Conservation (phyloP, 2,113 vertebrate species). For the Callaeas wilsoni region DNA sequence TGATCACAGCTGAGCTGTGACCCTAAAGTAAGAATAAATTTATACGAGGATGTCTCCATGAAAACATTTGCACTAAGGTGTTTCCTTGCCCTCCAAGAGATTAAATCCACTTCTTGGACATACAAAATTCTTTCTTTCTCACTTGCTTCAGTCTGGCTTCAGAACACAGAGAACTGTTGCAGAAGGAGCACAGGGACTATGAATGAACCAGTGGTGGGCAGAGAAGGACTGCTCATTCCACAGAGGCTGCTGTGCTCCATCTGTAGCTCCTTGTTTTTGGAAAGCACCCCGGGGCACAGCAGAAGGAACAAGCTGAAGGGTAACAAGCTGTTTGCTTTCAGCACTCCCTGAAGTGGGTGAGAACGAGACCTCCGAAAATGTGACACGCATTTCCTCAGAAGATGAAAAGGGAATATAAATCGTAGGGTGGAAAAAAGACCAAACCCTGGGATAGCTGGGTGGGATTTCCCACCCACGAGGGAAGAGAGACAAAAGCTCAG, state of each 20-base stretch:
- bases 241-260: slow-evolving; percentile 23
- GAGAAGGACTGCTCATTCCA: not conserved
- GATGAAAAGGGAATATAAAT: slow-evolving; percentile 26
- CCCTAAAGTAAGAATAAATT: not conserved
- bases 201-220: not conserved
- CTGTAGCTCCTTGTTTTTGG: not conserved
- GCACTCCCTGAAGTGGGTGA: slow-evolving; percentile 21
- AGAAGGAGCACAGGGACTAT: not conserved
- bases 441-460: not conserved
- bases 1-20: not conserved
- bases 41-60: not conserved
- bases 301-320: not conserved
- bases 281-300: not conserved
- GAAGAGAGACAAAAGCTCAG: slow-evolving; percentile 22
- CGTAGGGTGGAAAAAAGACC: not conserved
- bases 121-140: not conserved
- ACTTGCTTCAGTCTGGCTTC: not conserved
- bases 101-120: not conserved
- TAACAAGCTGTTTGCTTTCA: slow-evolving; percentile 49
- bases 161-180: not conserved
- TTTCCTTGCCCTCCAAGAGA: not conserved
- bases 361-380: slow-evolving; percentile 14
- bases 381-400: slow-evolving; percentile 16
- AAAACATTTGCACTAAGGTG: not conserved
- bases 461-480: slow-evolving; percentile 24